Evolutionary conservation across 2,888 invertebrate genomes (phyloP).

Genomic region (Andrena camellia): DNA sequence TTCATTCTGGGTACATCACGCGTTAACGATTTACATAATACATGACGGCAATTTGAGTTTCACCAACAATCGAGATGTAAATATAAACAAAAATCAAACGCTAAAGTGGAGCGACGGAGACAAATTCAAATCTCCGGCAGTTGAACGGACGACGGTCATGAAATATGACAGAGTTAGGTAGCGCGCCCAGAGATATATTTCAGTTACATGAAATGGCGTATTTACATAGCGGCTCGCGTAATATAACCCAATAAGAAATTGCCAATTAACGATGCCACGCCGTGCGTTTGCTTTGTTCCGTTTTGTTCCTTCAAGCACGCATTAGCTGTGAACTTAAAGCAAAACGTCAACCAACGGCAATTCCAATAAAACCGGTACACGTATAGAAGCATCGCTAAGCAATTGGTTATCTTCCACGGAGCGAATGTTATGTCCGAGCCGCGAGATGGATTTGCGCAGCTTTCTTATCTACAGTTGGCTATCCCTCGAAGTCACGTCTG

Average conservation of each 20-base stretch:
- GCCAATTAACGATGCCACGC: neutral
- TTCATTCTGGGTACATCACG: neutral
- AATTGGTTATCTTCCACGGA: neutral
- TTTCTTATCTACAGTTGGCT: slow-evolving; percentile 59
- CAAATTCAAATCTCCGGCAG: slow-evolving; percentile 40
- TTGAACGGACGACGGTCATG: slow-evolving; percentile 26
- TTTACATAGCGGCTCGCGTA: slow-evolving; percentile 13
- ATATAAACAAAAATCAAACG: neutral
- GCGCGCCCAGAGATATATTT: neutral
- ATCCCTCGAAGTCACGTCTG: slow-evolving; percentile 41
- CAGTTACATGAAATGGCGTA: slow-evolving; percentile 13
- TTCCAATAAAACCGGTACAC: neutral
- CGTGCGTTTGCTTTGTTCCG: slow-evolving; percentile 1
- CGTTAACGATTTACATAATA: neutral
- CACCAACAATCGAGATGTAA: neutral
- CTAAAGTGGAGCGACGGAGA: neutral
- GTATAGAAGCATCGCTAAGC: neutral
- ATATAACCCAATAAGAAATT: slow-evolving; percentile 14
- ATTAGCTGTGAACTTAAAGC: neutral
- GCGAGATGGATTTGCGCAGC: slow-evolving; percentile 24
- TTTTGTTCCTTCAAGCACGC: neutral
- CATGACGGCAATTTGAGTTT: neutral
- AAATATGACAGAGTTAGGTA: slow-evolving; percentile 14
- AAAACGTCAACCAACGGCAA: neutral
- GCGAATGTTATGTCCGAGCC: neutral